Evolutionary conservation across 2,113 vertebrate genomes (phyloP).

Genomic region (Azemiops feae): DNA sequence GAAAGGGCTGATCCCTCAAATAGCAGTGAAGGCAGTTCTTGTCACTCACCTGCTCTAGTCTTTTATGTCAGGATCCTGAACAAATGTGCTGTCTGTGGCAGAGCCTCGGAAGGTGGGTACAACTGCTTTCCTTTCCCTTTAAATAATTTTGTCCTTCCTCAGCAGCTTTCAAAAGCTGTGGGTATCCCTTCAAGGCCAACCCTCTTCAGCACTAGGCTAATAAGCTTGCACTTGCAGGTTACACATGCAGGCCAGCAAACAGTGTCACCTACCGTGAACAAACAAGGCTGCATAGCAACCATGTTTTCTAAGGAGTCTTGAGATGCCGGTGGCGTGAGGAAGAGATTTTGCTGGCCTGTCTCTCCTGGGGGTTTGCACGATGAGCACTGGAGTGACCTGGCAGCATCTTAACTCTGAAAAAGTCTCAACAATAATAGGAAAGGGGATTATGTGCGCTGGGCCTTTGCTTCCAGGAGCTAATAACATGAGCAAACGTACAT

Average conservation of each 20-base stretch:
- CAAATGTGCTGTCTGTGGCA: background rate
- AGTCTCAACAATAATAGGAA: background rate
- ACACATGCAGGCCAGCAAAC: constrained; percentile 16
- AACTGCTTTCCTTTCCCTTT: background rate
- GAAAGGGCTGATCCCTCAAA: background rate
- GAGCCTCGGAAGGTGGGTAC: background rate
- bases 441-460: fast-evolving
- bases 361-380: background rate
- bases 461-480: background rate
- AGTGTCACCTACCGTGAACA: constrained; percentile 51
- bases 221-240: constrained; percentile 24
- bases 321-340: background rate
- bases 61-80: constrained; percentile 2
- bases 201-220: constrained; percentile 13
- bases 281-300: constrained; percentile 75
- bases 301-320: constrained; percentile 39
- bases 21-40: background rate
- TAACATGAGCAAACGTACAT: background rate
- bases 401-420: background rate
- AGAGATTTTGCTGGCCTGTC: constrained; percentile 10
- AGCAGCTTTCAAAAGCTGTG: constrained; percentile 9
- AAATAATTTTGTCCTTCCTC: background rate
- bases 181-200: background rate
- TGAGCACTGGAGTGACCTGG: background rate
- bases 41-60: constrained; percentile 35